Percentiles rank a stretch among this genome's conserved stretches.
Evolutionary conservation across 2,113 vertebrate species (phyloP).

Genomic region (Psammodynastes pulverulentus): DNA sequence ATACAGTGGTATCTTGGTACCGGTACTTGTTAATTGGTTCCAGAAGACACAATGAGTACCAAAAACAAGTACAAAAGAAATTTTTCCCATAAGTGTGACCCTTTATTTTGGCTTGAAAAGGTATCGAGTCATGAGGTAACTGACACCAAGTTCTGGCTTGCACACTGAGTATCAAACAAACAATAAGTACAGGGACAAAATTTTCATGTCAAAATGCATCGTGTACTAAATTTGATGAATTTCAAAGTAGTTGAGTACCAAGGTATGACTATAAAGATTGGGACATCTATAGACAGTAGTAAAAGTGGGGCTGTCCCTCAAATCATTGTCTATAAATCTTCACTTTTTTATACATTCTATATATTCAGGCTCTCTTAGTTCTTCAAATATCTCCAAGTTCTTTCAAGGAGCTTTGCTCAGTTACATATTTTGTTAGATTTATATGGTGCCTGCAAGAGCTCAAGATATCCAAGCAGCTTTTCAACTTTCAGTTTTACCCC

Average conservation of each 20-base stretch:
- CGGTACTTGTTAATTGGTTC: not conserved
- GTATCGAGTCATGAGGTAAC: too few species aligned
- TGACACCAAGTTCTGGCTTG: too few species aligned
- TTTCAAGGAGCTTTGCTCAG: not conserved
- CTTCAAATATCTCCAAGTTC: not conserved
- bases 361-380: not conserved
- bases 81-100: not conserved
- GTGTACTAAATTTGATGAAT: too few species aligned
- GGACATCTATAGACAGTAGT: not conserved
- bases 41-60: not conserved
- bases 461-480: not conserved
- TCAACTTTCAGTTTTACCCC: not conserved
- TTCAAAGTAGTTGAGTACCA: not conserved
- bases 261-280: not conserved
- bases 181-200: not conserved
- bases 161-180: too few species aligned
- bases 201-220: not conserved
- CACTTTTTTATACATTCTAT: not conserved
- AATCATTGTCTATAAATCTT: not conserved
- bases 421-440: not conserved
- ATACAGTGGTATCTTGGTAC: not conserved
- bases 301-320: not conserved
- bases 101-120: not conserved
- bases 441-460: not conserved
- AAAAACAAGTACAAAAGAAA: not conserved